A percentile compares a stretch with the other conserved stretches of the same genome.
phyloP scores from a whole-genome alignment of 92 coral and sea anemone genomes.

The Umimayanthus kanabou region DNA sequence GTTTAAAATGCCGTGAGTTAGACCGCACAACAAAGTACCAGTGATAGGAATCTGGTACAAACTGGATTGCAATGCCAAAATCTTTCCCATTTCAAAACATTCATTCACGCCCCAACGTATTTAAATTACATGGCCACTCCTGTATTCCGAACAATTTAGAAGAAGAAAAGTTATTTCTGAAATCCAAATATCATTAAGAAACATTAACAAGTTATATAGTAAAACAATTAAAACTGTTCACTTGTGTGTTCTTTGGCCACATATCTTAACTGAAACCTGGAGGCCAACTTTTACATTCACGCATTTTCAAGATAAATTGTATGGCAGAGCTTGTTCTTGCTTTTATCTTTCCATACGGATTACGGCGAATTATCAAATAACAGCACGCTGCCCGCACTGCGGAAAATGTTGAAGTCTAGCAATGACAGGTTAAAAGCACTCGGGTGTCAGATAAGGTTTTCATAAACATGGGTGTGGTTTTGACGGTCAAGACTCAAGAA shows the following conservation, averaged over 20 bases:
- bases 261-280: neutral
- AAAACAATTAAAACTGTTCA: too few species aligned
- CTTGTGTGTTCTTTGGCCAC: neutral
- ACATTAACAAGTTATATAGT: neutral
- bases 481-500: slow-evolving; percentile 6
- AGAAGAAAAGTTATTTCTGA: neutral
- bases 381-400: neutral
- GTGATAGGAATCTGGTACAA: neutral
- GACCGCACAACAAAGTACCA: neutral
- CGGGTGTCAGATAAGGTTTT: neutral
- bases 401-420: slow-evolving; percentile 4
- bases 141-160: neutral
- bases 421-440: slow-evolving; percentile 25
- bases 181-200: neutral
- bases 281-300: neutral
- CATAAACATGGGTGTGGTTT: slow-evolving; percentile 15
- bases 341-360: slow-evolving; percentile 28
- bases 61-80: neutral
- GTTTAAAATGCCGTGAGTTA: neutral
- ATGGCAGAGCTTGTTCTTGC: neutral
- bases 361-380: slow-evolving; percentile 10
- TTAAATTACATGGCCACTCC: neutral
- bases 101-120: neutral
- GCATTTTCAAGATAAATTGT: neutral
- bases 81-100: neutral